Conservation (phyloP, 2,113 vertebrate genomes). For the Pachypanchax playfairii region DNA sequence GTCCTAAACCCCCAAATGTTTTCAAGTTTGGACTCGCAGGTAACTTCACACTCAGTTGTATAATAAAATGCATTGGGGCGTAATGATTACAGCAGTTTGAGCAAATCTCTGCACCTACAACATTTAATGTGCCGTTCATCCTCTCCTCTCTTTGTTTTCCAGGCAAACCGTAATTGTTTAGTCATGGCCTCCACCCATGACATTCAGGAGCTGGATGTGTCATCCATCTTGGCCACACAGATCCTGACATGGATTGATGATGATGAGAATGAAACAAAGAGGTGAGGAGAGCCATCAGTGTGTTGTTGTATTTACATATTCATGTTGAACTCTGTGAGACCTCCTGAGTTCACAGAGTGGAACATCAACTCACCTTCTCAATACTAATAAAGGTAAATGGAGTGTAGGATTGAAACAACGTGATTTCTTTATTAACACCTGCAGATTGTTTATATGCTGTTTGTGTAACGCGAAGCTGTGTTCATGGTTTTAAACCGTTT, state of each 20-base stretch:
- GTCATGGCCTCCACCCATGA: conserved; percentile 97
- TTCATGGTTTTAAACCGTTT: not conserved
- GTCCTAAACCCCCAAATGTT: not conserved
- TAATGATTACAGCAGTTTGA: too few species aligned
- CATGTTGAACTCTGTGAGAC: not conserved
- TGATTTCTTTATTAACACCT: conserved; percentile 2
- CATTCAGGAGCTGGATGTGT: conserved; percentile 97
- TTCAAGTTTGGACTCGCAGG: too few species aligned
- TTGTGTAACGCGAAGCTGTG: not conserved
- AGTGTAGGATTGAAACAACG: not conserved
- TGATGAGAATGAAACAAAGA: conserved; percentile 91
- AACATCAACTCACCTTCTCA: conserved; percentile 23
- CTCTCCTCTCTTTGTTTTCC: conserved; percentile 31
- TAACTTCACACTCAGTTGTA: too few species aligned
- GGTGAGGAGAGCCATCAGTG: conserved; percentile 75
- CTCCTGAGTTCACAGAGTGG: conserved; percentile 22
- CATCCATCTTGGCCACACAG: conserved; percentile 94
- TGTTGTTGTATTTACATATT: conserved; percentile 9
- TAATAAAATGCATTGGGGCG: too few species aligned
- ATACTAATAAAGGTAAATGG: conserved; percentile 8
- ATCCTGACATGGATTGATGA: conserved; percentile 97
- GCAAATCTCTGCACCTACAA: too few species aligned
- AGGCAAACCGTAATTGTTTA: conserved; percentile 98
- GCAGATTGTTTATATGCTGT: conserved; percentile 15
- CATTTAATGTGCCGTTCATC: too few species aligned